These are phyloP conservation scores for Acleris literana DNA, from an alignment of 2,888 invertebrate species.

Conservation along the genomic window DNA sequence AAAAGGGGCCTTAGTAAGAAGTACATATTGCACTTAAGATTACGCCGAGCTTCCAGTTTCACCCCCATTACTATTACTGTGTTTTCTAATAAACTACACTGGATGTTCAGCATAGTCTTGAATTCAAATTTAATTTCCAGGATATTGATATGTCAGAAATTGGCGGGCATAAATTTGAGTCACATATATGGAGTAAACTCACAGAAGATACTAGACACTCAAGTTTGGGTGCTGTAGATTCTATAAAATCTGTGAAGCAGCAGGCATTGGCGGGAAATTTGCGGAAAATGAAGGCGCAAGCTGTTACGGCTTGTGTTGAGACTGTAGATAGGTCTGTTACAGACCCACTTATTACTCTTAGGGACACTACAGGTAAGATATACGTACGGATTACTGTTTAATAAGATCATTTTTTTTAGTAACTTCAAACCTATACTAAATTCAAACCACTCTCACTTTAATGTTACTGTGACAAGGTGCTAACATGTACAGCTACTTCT, in stretches of 20 bases:
- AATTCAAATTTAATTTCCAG: slow-evolving; percentile 47
- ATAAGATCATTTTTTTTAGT: no score
- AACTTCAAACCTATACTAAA: no score
- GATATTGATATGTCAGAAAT: slow-evolving; percentile 71
- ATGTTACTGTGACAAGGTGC: no score
- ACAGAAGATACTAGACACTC: slow-evolving; percentile 58
- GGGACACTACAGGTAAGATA: slow-evolving; percentile 66
- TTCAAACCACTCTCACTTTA: no score
- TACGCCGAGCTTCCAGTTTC: no score
- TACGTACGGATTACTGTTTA: slow-evolving; percentile 7
- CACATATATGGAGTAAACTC: slow-evolving; percentile 66
- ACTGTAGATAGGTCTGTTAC: slow-evolving; percentile 71
- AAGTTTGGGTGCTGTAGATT: slow-evolving; percentile 58
- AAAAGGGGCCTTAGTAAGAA: no score
- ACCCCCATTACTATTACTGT: no score
- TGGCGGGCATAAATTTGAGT: slow-evolving; percentile 64
- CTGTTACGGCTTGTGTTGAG: slow-evolving; percentile 70
- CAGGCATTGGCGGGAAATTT: slow-evolving; percentile 64
- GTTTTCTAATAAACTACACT: no score
- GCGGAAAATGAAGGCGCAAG: slow-evolving; percentile 66
- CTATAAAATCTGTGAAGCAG: slow-evolving; percentile 67
- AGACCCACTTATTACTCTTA: slow-evolving; percentile 70
- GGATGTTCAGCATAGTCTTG: no score
- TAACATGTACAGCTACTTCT: no score
- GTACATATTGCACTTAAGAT: no score